Evolutionary conservation across 2,797 vertebrate genomes (phyloP).

Genomic region (Pelobates cultripes): DNA sequence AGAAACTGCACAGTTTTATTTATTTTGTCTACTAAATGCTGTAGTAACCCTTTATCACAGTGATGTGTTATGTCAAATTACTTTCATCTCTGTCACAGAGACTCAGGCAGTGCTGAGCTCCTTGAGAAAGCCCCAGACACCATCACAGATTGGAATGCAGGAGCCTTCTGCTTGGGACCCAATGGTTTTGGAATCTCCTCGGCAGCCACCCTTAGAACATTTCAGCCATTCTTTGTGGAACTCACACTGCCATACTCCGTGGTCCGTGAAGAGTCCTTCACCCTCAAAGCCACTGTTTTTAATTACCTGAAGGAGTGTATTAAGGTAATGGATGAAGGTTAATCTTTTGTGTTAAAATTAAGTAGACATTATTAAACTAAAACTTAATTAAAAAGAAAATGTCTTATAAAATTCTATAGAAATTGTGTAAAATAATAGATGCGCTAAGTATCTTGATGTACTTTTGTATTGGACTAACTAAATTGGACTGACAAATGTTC

Average conservation of each 20-base stretch:
- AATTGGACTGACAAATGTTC: too few relatives aligned
- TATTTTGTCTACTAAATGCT: too few relatives aligned
- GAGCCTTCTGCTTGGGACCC: conserved; percentile 16
- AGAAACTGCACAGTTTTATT: neutral
- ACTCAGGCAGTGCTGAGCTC: neutral
- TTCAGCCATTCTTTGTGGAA: conserved; percentile 41
- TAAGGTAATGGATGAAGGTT: conserved; percentile 65
- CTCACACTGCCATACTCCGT: neutral
- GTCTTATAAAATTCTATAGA: too few relatives aligned
- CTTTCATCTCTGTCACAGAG: neutral
- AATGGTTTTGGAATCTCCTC: conserved; percentile 22
- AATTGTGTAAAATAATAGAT: too few relatives aligned
- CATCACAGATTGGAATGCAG: conserved; percentile 39
- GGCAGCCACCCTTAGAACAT: neutral
- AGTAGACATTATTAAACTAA: too few relatives aligned
- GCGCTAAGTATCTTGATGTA: too few relatives aligned
- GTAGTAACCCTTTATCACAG: too few relatives aligned
- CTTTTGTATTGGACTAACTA: too few relatives aligned
- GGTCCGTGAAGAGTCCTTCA: conserved; percentile 20
- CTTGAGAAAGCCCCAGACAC: conserved; percentile 13
- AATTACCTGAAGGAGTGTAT: conserved; percentile 72
- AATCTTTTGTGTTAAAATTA: too few relatives aligned
- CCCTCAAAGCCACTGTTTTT: conserved; percentile 28
- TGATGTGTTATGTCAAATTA: neutral
- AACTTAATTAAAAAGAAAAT: too few relatives aligned